Base-by-base conservation (phyloP, 2,797 vertebrate genomes). In the Leptatherina wallacei region DNA sequence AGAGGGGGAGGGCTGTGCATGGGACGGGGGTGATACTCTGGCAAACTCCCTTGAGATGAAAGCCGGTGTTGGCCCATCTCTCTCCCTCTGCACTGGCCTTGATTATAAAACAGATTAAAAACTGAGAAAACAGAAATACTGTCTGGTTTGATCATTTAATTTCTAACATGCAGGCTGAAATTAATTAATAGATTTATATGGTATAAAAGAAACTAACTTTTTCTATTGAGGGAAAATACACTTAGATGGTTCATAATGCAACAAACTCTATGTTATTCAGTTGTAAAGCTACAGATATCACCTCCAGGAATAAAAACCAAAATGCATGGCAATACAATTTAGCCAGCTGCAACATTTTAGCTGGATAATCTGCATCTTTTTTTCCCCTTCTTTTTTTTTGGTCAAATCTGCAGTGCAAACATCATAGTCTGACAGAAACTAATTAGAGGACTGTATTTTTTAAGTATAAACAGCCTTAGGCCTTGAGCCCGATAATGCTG, bases 1-100 rank as follows among this genome's bases (percentile, higher is more conserved):
- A 99, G 81, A 0, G 97, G 97, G 2, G 98, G 97, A 7, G 97
- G 98, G 78, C 97, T 99, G 75, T 92, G 91, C 87, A 98, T 94
- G 0, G 92, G 83, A 0, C 95, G 95, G 0, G 95, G 96, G 14
- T 92, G 93, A 80, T 90, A 88, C 3, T 95, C 93, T 8, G 56
- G 55, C 14, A 88, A 75, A 73, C 82, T 74, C 70, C 69, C 80
- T 62, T 87, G 90, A 75, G 89, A 85, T 52, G 86, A 69, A 73
- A 87, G 84, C 78, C 81, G 89, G 24, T 77, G 75, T 42, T 81
- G 85, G 59, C 73, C 82, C 60, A 73, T 82, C 40, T 91, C 89
- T 72, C 60, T 80, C 56, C 29, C 59, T 71, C 72, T 86, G 75
- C 77, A 69, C 36, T 84, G 77, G 82, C 88, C 90, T 92, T 71